A percentile compares a stretch with the other conserved stretches of the same genome.
phyloP scores from a whole-genome alignment of 2,888 invertebrate species.

The Dryococelus australis region DNA sequence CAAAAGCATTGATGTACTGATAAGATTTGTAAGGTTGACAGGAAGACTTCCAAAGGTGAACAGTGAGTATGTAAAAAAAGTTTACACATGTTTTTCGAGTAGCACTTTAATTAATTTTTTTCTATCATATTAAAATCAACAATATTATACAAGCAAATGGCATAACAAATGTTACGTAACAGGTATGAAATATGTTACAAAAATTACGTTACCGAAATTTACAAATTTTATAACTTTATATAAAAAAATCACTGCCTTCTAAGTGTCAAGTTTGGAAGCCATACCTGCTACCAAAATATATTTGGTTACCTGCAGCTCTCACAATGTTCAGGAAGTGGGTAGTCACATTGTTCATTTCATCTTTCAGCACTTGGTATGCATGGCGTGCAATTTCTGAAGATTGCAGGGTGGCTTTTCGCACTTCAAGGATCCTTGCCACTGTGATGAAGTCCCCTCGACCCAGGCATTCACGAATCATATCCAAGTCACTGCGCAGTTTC shows the following conservation, averaged over 20 bases:
- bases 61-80: neutral
- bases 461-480: neutral
- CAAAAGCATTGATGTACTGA: too few species aligned
- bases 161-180: neutral
- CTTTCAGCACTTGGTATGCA: neutral
- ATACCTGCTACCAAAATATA: neutral
- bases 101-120: conserved; percentile 4
- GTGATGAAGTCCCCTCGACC: neutral
- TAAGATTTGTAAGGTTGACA: neutral
- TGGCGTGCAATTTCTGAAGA: neutral
- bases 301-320: neutral
- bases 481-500: neutral
- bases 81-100: neutral
- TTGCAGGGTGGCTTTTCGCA: neutral
- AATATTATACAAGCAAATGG: neutral
- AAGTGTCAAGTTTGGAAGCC: conserved; percentile 4
- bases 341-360: neutral
- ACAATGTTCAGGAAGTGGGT: neutral
- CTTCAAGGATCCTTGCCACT: neutral
- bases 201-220: neutral
- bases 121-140: neutral
- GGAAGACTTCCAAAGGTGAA: conserved; percentile 3
- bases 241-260: neutral
- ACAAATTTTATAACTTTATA: neutral
- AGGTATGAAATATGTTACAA: neutral